Conservation (phyloP, 2,113 vertebrate species). For the Trinectes maculatus region DNA sequence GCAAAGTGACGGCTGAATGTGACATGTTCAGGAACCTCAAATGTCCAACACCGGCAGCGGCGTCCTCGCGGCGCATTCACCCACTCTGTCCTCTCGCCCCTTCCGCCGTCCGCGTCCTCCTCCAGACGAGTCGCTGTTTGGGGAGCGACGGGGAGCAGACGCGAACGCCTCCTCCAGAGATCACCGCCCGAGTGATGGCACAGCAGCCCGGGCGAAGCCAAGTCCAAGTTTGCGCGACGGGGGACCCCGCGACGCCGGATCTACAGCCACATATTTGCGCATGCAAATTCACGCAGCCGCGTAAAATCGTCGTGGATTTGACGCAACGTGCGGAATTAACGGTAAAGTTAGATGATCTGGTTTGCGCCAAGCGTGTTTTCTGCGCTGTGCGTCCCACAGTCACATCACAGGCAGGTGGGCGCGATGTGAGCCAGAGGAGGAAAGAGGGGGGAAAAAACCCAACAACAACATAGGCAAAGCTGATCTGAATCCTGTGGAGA, state of each 20-base stretch:
- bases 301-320: not conserved
- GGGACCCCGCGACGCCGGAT: conserved; percentile 29
- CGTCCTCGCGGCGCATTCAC: conserved; percentile 32
- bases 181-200: conserved; percentile 35
- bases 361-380: conserved; percentile 17
- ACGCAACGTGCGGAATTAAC: conserved; percentile 1
- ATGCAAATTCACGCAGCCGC: conserved; percentile 14
- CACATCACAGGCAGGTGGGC: conserved; percentile 31
- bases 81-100: conserved; percentile 29
- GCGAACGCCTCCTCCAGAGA: conserved; percentile 53
- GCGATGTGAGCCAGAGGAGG: conserved; percentile 15
- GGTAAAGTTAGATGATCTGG: conserved; percentile 45
- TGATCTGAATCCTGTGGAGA: conserved; percentile 54
- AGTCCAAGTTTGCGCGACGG: conserved; percentile 69
- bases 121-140: conserved; percentile 61
- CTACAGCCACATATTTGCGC: conserved; percentile 17
- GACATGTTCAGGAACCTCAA: conserved; percentile 50
- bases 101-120: conserved; percentile 36
- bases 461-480: conserved; percentile 38
- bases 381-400: conserved; percentile 34
- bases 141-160: conserved; percentile 51
- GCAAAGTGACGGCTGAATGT: conserved; percentile 58
- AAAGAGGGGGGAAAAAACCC: not conserved
- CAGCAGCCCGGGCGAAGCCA: conserved; percentile 53
- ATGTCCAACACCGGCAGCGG: conserved; percentile 55